Conservation (phyloP, 2,113 vertebrate genomes). For the Aptenodytes forsteri region DNA sequence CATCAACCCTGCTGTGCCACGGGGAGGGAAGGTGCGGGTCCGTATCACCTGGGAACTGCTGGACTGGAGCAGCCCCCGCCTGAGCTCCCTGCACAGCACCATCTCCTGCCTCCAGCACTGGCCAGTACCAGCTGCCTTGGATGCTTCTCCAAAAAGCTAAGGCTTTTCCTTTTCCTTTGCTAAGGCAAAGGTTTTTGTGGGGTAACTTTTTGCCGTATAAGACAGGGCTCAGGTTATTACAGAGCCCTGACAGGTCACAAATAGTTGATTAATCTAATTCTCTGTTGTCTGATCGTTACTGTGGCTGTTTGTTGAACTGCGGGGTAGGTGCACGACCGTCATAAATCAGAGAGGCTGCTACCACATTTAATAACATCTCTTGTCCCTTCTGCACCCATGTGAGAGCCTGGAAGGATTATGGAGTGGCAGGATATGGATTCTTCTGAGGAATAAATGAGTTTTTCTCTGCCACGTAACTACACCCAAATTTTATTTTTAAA, state of each 20-base stretch:
- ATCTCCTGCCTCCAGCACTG: background rate
- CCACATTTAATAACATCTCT: rapidly evolving
- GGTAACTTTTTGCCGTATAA: rapidly evolving
- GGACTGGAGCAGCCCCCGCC: background rate
- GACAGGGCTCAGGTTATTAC: background rate
- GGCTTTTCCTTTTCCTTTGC: background rate
- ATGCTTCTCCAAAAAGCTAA: background rate
- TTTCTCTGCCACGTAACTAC: background rate
- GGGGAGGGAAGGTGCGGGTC: background rate
- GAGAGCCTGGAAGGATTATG: background rate
- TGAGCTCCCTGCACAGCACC: background rate
- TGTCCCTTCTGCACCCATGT: background rate
- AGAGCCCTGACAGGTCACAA: background rate
- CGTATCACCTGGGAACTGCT: background rate
- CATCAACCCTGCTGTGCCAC: rapidly evolving
- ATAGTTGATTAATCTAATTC: background rate
- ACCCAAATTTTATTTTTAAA: background rate
- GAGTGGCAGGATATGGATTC: background rate
- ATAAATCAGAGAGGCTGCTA: background rate
- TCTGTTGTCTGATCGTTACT: background rate
- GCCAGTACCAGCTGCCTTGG: background rate
- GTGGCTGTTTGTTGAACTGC: background rate
- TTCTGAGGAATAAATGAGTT: background rate
- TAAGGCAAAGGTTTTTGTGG: background rate
- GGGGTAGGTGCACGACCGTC: rapidly evolving